These are phyloP conservation scores for Bos indicus DNA, from an alignment of 2,113 vertebrate species.

Conservation along the genomic window DNA sequence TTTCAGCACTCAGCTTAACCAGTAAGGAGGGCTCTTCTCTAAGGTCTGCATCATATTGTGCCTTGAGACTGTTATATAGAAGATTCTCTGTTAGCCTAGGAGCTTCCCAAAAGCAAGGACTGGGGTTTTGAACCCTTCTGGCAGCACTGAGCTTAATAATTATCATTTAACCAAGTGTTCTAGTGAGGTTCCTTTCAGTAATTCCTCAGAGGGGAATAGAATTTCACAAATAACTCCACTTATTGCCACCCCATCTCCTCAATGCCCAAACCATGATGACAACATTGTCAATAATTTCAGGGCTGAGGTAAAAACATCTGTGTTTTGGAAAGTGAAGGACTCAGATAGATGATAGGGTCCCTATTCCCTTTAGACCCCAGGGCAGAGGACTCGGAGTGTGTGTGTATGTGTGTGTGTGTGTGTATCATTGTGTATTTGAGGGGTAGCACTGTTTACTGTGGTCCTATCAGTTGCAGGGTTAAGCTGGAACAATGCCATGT, in stretches of 20 bases:
- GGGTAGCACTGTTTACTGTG: neutral
- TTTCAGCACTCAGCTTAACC: neutral
- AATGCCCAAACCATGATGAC: neutral
- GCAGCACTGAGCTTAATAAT: neutral
- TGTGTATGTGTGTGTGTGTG: neutral
- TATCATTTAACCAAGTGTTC: neutral
- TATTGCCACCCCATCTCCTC: neutral
- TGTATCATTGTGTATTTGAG: neutral
- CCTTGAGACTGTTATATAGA: neutral
- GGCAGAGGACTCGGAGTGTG: neutral
- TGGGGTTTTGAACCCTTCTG: neutral
- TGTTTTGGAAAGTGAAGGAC: neutral
- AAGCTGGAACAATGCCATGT: neutral
- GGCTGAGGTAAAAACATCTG: neutral
- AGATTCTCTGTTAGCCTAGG: neutral
- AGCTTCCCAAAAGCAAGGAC: neutral
- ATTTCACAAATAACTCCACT: conserved; percentile 5
- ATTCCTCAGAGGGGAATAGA: neutral
- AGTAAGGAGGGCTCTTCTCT: neutral
- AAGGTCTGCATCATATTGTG: neutral
- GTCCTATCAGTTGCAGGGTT: neutral
- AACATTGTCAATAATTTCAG: conserved; percentile 25
- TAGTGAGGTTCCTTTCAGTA: neutral
- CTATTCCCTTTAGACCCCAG: neutral
- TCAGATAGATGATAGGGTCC: neutral